phyloP scores from a whole-genome alignment of 92 coral and sea anemone genomes.

The Epizoanthus fatuus region DNA sequence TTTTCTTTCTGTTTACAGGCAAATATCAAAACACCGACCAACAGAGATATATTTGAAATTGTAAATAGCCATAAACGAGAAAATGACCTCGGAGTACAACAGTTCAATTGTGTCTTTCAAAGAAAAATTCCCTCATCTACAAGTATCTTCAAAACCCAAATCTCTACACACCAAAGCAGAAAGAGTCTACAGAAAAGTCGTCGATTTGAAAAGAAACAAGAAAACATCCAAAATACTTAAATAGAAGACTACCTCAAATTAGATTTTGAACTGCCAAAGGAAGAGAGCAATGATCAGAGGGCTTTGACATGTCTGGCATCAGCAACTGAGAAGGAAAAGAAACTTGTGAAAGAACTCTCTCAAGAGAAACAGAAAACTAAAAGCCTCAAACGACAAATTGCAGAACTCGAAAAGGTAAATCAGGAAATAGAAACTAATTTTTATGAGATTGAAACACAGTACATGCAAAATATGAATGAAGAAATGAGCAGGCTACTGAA shows the following conservation, averaged over 20 bases:
- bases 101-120: conserved; percentile 26
- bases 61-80: conserved; percentile 36
- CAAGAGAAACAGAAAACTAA: conserved; percentile 18
- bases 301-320: conserved; percentile 36
- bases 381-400: neutral
- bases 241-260: conserved; percentile 9
- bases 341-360: neutral
- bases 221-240: conserved; percentile 22
- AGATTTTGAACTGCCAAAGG: conserved; percentile 12
- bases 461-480: conserved; percentile 21
- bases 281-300: conserved; percentile 28
- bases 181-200: conserved; percentile 13
- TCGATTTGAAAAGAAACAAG: neutral
- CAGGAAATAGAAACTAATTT: neutral
- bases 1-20: conserved; percentile 24
- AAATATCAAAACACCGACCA: conserved; percentile 10
- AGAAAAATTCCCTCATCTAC: neutral
- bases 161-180: conserved; percentile 33
- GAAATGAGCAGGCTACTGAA: conserved; percentile 7
- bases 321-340: conserved; percentile 40
- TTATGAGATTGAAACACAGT: conserved; percentile 8
- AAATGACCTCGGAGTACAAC: conserved; percentile 20
- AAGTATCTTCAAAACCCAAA: conserved; percentile 3
- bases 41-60: conserved; percentile 4
- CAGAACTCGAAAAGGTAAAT: conserved; percentile 18